Conservation (phyloP, 2,113 vertebrate species). For the Cyprinodon brontotheroides region DNA sequence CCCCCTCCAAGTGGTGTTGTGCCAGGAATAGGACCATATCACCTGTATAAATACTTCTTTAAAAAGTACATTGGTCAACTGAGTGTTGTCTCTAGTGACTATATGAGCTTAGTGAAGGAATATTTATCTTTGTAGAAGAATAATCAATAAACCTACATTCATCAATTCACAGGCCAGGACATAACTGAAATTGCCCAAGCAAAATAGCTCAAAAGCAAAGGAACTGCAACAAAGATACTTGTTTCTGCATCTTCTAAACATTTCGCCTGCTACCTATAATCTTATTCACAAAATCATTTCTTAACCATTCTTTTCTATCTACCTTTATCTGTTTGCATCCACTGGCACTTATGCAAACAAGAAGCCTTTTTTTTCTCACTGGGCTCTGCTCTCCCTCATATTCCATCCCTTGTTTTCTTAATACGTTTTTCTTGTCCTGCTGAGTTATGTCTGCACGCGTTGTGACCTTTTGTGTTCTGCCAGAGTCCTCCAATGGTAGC, state of each 20-base stretch:
- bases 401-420: slow-evolving; percentile 29
- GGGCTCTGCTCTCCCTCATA: background rate
- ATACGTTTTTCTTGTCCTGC: slow-evolving; percentile 57
- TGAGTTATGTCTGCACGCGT: slow-evolving; percentile 65
- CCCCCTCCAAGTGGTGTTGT: background rate
- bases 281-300: background rate
- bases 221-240: slow-evolving; percentile 34
- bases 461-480: slow-evolving; percentile 75
- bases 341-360: slow-evolving; percentile 15
- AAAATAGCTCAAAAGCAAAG: slow-evolving; percentile 29
- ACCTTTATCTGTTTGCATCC: slow-evolving; percentile 22
- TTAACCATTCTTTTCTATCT: background rate
- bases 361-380: slow-evolving; percentile 8
- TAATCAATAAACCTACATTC: slow-evolving; percentile 49
- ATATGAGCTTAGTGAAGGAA: slow-evolving; percentile 29
- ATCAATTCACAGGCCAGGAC: slow-evolving; percentile 6
- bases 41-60: no score
- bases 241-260: slow-evolving; percentile 41
- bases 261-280: slow-evolving; percentile 20
- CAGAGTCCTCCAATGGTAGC: slow-evolving; percentile 69
- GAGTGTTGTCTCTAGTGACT: slow-evolving; percentile 8
- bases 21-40: background rate
- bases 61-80: background rate
- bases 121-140: slow-evolving; percentile 47
- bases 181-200: slow-evolving; percentile 50